Percentiles rank a stretch among this genome's conserved stretches.
phyloP scores from a whole-genome alignment of 2,113 vertebrate genomes.

The Mormyrus iriodes region DNA sequence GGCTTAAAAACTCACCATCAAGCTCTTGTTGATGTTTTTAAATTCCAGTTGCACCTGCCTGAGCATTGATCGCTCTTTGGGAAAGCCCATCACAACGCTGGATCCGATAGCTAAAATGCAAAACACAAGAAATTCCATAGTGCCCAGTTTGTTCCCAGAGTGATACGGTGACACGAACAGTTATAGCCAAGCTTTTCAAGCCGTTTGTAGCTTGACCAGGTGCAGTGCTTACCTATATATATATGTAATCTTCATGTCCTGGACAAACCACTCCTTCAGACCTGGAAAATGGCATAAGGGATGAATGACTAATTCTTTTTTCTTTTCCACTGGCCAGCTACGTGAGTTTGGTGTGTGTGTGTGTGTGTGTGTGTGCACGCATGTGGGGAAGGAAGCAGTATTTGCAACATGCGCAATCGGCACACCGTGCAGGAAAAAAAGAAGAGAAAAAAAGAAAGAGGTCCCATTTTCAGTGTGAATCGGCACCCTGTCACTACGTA shows the following conservation, averaged over 20 bases:
- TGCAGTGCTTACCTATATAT: slow-evolving; percentile 54
- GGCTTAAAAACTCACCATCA: slow-evolving; percentile 12
- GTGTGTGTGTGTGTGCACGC: background rate
- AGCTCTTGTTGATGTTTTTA: background rate
- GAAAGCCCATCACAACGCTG: background rate
- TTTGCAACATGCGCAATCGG: slow-evolving; percentile 62
- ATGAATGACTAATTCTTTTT: slow-evolving; percentile 78
- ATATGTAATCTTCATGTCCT: slow-evolving; percentile 68
- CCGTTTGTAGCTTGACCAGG: slow-evolving; percentile 49
- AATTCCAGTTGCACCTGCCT: slow-evolving; percentile 7
- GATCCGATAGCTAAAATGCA: slow-evolving; percentile 23
- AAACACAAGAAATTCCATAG: slow-evolving; percentile 15
- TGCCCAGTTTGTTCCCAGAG: background rate
- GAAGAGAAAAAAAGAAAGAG: slow-evolving; percentile 60
- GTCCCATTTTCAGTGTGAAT: slow-evolving; percentile 65
- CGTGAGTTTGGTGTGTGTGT: slow-evolving; percentile 37
- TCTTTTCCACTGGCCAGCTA: slow-evolving; percentile 78
- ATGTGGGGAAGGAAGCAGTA: slow-evolving; percentile 26
- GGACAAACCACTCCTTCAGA: slow-evolving; percentile 67
- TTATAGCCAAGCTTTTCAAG: slow-evolving; percentile 32
- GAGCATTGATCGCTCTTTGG: background rate
- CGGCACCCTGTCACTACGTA: slow-evolving; percentile 35
- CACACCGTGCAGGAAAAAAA: slow-evolving; percentile 66
- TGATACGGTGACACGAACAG: background rate
- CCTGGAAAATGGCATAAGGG: slow-evolving; percentile 74